A percentile compares a stretch with the other conserved stretches of the same genome.
Evolutionary conservation across 2,797 vertebrate genomes (phyloP).

Genomic region (Malacoctenus gilli): DNA sequence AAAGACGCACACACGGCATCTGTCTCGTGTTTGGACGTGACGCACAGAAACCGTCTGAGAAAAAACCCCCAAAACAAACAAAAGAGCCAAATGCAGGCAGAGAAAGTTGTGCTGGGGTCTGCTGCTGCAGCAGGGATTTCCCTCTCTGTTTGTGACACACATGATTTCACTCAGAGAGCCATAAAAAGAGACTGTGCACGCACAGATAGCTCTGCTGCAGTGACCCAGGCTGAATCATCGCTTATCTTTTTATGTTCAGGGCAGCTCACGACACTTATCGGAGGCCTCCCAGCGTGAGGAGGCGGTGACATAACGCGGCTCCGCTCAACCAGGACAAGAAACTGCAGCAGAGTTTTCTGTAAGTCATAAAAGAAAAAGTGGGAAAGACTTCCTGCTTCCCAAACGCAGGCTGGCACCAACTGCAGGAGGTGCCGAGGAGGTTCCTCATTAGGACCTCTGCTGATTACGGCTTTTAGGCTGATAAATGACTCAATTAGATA

Average conservation of each 20-base stretch:
- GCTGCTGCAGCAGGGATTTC: background rate
- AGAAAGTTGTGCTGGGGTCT: too few species aligned
- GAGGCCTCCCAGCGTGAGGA: background rate
- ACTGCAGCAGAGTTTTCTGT: conserved; percentile 21
- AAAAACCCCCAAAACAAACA: too few species aligned
- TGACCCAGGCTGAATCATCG: background rate
- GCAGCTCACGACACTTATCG: conserved; percentile 20
- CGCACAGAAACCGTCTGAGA: background rate
- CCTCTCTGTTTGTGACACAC: background rate
- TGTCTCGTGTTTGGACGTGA: background rate
- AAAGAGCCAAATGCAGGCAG: background rate
- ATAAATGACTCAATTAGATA: too few species aligned
- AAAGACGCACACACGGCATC: background rate
- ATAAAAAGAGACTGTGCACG: too few species aligned
- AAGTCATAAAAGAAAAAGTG: conserved; percentile 39
- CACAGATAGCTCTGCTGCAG: too few species aligned
- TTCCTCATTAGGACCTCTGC: background rate
- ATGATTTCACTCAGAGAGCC: conserved; percentile 4
- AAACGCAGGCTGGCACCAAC: too few species aligned
- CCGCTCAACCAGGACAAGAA: conserved; percentile 7
- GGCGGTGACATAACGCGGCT: background rate
- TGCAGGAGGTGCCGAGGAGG: too few species aligned
- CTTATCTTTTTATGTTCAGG: conserved; percentile 7
- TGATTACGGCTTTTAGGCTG: too few species aligned
- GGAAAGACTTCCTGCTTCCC: too few species aligned